Conservation (phyloP, 2,888 invertebrate species). For the Ectemnius cavifrons region DNA sequence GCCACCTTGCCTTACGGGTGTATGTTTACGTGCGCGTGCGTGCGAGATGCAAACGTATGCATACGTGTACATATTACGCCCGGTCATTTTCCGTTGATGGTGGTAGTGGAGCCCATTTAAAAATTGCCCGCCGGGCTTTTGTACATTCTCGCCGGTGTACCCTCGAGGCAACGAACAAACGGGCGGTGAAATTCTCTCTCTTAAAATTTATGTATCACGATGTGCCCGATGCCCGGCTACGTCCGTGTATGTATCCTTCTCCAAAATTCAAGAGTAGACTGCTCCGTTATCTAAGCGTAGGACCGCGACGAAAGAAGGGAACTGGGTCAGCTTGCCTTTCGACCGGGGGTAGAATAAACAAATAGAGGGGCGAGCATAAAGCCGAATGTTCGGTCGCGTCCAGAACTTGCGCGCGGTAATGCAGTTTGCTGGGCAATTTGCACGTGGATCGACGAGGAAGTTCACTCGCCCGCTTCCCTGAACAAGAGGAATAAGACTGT, state of each 20-base stretch:
- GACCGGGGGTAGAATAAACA: slow-evolving; percentile 46
- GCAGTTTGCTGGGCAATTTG: slow-evolving; percentile 38
- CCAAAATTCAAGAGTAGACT: slow-evolving; percentile 39
- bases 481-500: too few relatives aligned
- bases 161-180: neutral
- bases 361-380: slow-evolving; percentile 49
- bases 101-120: neutral
- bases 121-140: neutral
- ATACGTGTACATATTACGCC: neutral
- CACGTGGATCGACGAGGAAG: slow-evolving; percentile 23
- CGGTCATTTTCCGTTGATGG: neutral
- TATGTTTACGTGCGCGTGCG: too few relatives aligned
- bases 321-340: slow-evolving; percentile 49
- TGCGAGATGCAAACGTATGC: too few relatives aligned
- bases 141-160: neutral
- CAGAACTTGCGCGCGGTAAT: slow-evolving; percentile 33
- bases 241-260: slow-evolving; percentile 23
- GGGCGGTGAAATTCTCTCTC: slow-evolving; percentile 18
- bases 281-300: slow-evolving; percentile 16
- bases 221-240: neutral
- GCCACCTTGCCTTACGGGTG: neutral
- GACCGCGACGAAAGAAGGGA: slow-evolving; percentile 19
- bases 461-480: neutral
- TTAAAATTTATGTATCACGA: slow-evolving; percentile 26
- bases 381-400: slow-evolving; percentile 30